A percentile compares a stretch with the other conserved stretches of the same genome.
phyloP scores from a whole-genome alignment of 2,113 vertebrate genomes.

The Colaptes auratus region DNA sequence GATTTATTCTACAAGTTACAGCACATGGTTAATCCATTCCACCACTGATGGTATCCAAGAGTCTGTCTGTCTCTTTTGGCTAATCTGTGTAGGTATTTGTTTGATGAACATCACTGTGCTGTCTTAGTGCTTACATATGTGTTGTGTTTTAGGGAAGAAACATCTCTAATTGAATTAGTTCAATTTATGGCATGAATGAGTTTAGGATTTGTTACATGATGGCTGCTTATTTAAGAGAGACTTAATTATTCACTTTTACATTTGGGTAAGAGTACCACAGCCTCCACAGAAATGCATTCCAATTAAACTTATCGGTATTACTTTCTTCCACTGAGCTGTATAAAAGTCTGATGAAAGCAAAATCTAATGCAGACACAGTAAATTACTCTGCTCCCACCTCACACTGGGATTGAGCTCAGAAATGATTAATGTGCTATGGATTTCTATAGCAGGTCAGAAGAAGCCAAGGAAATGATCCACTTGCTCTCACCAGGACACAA shows the following conservation, averaged over 20 bases:
- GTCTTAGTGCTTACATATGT: not conserved
- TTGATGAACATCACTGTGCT: not conserved
- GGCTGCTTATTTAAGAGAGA: conserved; percentile 69
- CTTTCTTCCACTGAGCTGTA: conserved; percentile 58
- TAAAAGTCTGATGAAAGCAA: conserved; percentile 66
- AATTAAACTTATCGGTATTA: conserved; percentile 38
- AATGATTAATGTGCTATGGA: conserved; percentile 50
- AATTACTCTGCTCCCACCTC: conserved; percentile 56
- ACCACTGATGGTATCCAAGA: not conserved
- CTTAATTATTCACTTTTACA: conserved; percentile 71
- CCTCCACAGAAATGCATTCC: conserved; percentile 60
- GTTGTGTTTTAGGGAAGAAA: not conserved
- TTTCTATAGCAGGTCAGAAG: conserved; percentile 64
- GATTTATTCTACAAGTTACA: not conserved
- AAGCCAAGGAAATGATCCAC: conserved; percentile 52
- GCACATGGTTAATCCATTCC: not conserved
- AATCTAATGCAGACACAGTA: conserved; percentile 61
- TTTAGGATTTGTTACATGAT: conserved; percentile 71
- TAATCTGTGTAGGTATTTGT: not conserved
- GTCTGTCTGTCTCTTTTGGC: not conserved
- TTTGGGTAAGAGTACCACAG: conserved; percentile 49
- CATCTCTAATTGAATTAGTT: conserved; percentile 38
- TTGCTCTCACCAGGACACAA: conserved; percentile 24
- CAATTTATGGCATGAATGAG: conserved; percentile 65
- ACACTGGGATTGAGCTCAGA: conserved; percentile 4